Conservation (phyloP, 2,113 vertebrate genomes). For the Solea senegalensis region DNA sequence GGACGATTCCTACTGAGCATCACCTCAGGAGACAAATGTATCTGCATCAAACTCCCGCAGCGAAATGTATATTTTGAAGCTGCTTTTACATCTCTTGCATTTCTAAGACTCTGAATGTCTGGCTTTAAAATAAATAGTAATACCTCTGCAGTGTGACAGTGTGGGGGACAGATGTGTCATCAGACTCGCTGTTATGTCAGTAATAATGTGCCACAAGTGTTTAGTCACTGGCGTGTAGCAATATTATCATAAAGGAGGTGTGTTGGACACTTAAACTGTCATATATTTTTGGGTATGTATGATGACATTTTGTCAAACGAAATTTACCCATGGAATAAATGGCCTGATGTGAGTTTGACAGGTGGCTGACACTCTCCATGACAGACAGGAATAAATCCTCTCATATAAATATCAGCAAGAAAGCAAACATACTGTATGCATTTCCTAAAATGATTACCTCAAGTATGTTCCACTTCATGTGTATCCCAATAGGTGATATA, state of each 20-base stretch:
- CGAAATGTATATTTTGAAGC: constrained; percentile 30
- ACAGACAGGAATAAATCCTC: not conserved
- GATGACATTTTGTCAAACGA: constrained; percentile 25
- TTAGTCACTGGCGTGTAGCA: constrained; percentile 59
- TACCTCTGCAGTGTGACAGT: constrained; percentile 52
- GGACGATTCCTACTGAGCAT: constrained; percentile 26
- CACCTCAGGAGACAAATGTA: constrained; percentile 47
- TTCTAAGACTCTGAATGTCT: constrained; percentile 61
- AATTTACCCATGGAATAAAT: too few species aligned
- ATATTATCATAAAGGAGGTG: constrained; percentile 36
- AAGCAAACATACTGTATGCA: too few species aligned
- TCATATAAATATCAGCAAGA: too few species aligned
- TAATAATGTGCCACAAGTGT: constrained; percentile 63
- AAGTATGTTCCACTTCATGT: too few species aligned
- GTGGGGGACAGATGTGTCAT: constrained; percentile 18
- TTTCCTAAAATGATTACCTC: too few species aligned
- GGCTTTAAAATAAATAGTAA: constrained; percentile 46
- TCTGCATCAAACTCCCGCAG: constrained; percentile 31
- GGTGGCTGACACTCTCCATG: constrained; percentile 10
- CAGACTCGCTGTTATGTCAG: constrained; percentile 25
- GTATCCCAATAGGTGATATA: too few species aligned
- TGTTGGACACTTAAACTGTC: constrained; percentile 44
- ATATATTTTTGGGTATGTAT: constrained; percentile 45
- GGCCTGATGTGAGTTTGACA: too few species aligned
- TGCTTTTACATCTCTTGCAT: constrained; percentile 38